Conservation (phyloP, 2,797 vertebrate species). For the Bradypodion ventrale region DNA sequence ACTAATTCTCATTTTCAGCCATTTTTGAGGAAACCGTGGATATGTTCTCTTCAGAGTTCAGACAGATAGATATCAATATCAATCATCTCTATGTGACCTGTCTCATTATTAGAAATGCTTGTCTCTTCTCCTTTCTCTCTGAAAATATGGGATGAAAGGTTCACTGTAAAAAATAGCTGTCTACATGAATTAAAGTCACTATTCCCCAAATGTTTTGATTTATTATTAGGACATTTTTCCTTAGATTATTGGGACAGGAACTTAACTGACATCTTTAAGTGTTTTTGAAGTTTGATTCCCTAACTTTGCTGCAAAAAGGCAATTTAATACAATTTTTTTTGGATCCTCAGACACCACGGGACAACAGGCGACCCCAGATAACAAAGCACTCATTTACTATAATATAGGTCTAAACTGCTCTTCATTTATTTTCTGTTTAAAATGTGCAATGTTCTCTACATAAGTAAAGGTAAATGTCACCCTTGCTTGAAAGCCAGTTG, state of each 20-base stretch:
- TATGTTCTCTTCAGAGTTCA: conserved; percentile 67
- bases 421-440: neutral
- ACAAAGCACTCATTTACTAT: neutral
- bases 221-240: conserved; percentile 44
- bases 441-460: neutral
- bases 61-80: conserved; percentile 72
- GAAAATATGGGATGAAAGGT: conserved; percentile 62
- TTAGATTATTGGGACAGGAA: neutral
- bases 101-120: conserved; percentile 73
- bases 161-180: conserved; percentile 53
- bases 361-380: neutral
- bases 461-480: no score
- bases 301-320: conserved; percentile 26
- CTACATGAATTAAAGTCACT: conserved; percentile 62
- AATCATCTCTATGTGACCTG: conserved; percentile 72
- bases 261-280: conserved; percentile 41
- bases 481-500: no score
- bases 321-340: neutral
- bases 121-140: conserved; percentile 53
- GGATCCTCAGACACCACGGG: neutral
- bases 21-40: conserved; percentile 65
- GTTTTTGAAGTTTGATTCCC: conserved; percentile 35
- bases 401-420: neutral
- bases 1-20: conserved; percentile 69
- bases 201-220: conserved; percentile 65